Conservation (phyloP, 1,140 invertebrate genomes). For the Pseudomyrmex pallidus region DNA sequence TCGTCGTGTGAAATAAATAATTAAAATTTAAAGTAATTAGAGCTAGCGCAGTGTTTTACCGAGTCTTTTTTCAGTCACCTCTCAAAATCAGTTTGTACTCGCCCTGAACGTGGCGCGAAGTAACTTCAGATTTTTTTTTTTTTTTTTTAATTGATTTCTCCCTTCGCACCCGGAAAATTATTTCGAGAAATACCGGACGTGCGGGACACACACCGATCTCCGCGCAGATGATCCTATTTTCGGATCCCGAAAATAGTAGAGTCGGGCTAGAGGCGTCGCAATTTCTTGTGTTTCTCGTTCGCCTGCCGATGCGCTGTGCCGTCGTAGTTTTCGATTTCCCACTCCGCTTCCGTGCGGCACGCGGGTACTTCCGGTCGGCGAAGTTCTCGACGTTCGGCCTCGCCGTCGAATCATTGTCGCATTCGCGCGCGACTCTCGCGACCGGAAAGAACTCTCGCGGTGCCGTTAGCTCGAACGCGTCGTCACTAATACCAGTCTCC, state of each 20-base stretch:
- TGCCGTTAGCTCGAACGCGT: constrained; percentile 26
- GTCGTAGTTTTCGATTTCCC: constrained; percentile 15
- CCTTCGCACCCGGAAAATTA: background rate
- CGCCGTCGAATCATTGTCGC: constrained; percentile 15
- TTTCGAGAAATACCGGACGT: background rate
- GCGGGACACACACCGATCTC: background rate
- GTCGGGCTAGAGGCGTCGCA: background rate
- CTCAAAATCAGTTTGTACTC: background rate
- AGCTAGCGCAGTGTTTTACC: no score
- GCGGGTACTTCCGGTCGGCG: constrained; percentile 28
- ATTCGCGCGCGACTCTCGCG: constrained; percentile 22
- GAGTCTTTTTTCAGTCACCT: background rate
- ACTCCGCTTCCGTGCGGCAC: constrained; percentile 12
- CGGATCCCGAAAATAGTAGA: background rate
- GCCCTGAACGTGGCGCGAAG: background rate
- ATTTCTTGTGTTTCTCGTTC: constrained; percentile 7
- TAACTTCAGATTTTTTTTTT: background rate
- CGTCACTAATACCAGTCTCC: constrained; percentile 80
- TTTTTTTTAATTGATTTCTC: background rate
- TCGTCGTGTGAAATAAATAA: no score
- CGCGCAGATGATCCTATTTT: constrained; percentile 22
- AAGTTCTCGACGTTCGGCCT: background rate
- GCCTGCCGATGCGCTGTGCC: constrained; percentile 15
- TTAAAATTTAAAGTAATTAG: no score
- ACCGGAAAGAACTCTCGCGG: constrained; percentile 22